Evolutionary conservation across 1,140 invertebrate genomes (phyloP).

Genomic region (Scylla paramamosain): DNA sequence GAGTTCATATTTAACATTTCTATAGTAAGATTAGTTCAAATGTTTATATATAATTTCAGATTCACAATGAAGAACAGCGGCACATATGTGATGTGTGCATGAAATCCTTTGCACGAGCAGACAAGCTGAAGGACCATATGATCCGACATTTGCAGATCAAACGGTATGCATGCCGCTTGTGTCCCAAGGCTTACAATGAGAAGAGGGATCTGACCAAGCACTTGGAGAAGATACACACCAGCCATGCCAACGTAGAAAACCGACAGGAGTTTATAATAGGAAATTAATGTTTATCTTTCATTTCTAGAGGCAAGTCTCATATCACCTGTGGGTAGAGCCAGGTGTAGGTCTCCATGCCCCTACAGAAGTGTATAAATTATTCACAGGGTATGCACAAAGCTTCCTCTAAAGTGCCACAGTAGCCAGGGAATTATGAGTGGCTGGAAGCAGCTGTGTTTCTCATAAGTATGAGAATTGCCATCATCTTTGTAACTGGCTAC

Average conservation of each 20-base stretch:
- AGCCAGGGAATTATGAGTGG: neutral
- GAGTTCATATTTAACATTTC: no score
- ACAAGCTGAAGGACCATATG: slow-evolving; percentile 72
- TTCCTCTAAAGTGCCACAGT: neutral
- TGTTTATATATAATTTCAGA: slow-evolving; percentile 36
- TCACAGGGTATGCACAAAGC: neutral
- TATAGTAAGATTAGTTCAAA: no score
- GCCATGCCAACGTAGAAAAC: slow-evolving; percentile 41
- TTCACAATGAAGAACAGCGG: slow-evolving; percentile 54
- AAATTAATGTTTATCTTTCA: neutral
- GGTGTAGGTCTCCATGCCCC: neutral
- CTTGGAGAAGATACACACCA: slow-evolving; percentile 58
- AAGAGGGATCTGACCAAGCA: slow-evolving; percentile 65
- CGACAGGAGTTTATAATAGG: slow-evolving; percentile 46
- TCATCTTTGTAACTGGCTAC: no score
- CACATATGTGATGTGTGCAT: slow-evolving; percentile 61
- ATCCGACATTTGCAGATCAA: slow-evolving; percentile 67
- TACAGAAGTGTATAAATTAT: no score
- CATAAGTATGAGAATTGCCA: neutral
- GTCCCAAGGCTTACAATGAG: slow-evolving; percentile 66
- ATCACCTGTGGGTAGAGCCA: neutral
- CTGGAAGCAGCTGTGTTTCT: neutral
- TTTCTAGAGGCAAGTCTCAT: neutral
- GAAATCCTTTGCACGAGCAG: slow-evolving; percentile 61
- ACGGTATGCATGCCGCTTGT: slow-evolving; percentile 63